These are phyloP conservation scores for Porphyrio hochstetteri DNA, from an alignment of 2,113 vertebrate genomes.

Conservation along the genomic window DNA sequence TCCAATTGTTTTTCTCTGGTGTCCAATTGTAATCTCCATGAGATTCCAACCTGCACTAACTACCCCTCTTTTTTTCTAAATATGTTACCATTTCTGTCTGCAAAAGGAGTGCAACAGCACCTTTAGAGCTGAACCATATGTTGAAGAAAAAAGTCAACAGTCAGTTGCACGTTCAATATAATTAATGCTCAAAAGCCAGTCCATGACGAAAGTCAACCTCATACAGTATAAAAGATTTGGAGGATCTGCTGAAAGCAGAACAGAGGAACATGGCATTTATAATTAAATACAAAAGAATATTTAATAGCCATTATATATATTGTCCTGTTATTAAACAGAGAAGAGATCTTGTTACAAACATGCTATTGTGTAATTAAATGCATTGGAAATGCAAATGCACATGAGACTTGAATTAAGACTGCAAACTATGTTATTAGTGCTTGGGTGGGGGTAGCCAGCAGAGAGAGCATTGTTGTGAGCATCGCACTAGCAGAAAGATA, in stretches of 20 bases:
- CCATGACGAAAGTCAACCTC: not conserved
- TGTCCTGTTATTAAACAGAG: conserved; percentile 22
- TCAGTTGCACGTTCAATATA: not conserved
- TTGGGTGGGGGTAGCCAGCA: not conserved
- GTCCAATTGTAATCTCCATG: too few relatives aligned
- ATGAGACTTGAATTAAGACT: not conserved
- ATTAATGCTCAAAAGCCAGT: not conserved
- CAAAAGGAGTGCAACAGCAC: not conserved
- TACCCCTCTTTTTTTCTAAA: not conserved
- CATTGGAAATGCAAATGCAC: conserved; percentile 5
- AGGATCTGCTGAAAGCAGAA: conserved; percentile 11
- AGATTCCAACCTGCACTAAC: too few relatives aligned
- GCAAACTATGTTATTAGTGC: not conserved
- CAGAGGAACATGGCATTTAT: not conserved
- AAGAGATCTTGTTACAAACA: conserved; percentile 29
- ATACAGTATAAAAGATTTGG: not conserved
- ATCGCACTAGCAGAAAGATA: not conserved
- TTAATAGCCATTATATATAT: not conserved
- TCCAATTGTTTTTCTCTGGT: too few relatives aligned
- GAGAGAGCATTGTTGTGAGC: not conserved
- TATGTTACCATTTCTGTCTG: not conserved
- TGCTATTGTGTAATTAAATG: conserved; percentile 37
- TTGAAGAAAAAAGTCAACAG: not conserved
- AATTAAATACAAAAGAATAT: conserved; percentile 31
- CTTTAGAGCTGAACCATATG: not conserved